Base-by-base conservation (phyloP, 2,797 vertebrate genomes). In the Chaetophractus vellerosus region DNA sequence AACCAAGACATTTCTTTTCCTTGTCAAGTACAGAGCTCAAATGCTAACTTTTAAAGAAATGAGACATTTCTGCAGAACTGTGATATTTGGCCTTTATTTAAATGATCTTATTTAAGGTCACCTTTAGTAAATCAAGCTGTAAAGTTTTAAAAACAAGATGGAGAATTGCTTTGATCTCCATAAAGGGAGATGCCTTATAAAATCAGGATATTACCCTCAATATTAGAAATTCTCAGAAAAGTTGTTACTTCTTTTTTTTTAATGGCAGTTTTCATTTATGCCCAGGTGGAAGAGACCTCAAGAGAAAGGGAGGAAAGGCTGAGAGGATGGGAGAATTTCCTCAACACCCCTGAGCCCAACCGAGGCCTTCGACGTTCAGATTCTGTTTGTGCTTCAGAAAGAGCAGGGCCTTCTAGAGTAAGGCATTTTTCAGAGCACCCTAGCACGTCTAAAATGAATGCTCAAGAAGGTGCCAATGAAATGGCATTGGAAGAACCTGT, bases 291-390 rank as follows among this genome's bases (percentile, higher is more conserved):
- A 93, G 99, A 99, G 98, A 99, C 99, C 5, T 98, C 99, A 10
- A 99, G 99, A 61, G 99, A 99, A 97, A 99, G 99, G 45, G 99
- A 99, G 98, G 99, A 99, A 98, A 98, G 99, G 83, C 98, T 99
- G 33, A 99, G 99, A 96, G 99, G 99, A 28, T 99, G 99, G 99
- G 98, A 99, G 9, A 91, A 97, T 0, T 99, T 99, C 98, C 98
- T 99, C 55, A 99, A 98, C 26, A 88, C 98, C 68, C 95, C 98
- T 0, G 97, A 97, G 69, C 75, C 93, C 36, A 97, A 90, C 68
- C 95, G 94, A 88, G 96, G 97, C 48, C 97, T 98, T 93, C 95
- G 94, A 52, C 95, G 97, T 23, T 96, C 97, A 10, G 91, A 94
- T 94, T 93, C 92, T 0, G 59, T 98, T 78, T 95, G 98, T 0